Evolutionary conservation across 2,797 vertebrate genomes (phyloP).

Genomic region (Helarctos malayanus): DNA sequence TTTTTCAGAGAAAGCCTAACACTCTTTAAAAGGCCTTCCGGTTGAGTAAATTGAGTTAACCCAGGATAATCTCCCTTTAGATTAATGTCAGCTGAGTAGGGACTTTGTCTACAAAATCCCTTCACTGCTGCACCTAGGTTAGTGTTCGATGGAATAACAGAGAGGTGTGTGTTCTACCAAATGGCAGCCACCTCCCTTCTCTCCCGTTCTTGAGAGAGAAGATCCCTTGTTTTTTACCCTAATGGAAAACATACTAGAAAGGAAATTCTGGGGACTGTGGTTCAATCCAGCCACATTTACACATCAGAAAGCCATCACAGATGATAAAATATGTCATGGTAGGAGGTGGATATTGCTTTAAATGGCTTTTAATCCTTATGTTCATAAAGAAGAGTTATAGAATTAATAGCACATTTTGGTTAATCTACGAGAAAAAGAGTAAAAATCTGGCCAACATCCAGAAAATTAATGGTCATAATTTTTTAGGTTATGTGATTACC

Average conservation of each 20-base stretch:
- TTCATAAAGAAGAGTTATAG: slow-evolving; percentile 29
- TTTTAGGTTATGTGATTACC: neutral
- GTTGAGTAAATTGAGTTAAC: neutral
- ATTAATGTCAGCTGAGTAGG: neutral
- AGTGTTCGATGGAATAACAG: neutral
- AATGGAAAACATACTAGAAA: neutral
- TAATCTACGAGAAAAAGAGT: slow-evolving; percentile 55
- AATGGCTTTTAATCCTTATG: slow-evolving; percentile 9
- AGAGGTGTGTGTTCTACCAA: neutral
- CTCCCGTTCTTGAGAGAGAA: neutral
- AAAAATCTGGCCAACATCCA: neutral
- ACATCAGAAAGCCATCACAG: neutral
- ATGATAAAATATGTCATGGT: neutral
- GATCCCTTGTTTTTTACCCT: neutral
- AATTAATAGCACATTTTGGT: slow-evolving; percentile 26
- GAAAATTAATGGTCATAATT: neutral
- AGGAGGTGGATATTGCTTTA: neutral
- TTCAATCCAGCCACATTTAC: neutral
- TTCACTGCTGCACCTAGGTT: neutral
- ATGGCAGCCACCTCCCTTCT: neutral
- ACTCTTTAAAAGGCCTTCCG: slow-evolving; percentile 1
- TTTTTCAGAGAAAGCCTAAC: neutral
- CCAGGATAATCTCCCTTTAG: neutral
- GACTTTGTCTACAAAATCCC: neutral
- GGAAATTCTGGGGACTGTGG: neutral